Evolutionary conservation across 2,113 vertebrate species (phyloP).

Genomic region (Melanocharis versteri): DNA sequence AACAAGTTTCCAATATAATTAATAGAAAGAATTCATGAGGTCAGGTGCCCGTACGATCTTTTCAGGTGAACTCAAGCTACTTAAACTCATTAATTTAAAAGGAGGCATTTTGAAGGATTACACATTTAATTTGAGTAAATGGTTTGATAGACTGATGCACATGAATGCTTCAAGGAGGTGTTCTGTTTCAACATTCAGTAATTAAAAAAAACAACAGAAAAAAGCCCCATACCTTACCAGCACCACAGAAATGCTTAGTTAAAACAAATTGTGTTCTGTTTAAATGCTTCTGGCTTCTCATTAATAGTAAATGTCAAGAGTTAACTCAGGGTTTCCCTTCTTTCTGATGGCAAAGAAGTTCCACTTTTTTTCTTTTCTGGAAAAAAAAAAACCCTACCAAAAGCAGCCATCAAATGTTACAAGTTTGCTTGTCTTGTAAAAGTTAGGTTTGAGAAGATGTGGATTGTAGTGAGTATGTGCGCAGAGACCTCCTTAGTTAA

Average conservation of each 20-base stretch:
- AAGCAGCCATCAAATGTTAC: neutral
- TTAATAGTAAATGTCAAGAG: conserved; percentile 21
- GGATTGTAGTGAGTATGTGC: neutral
- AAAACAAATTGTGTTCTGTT: conserved; percentile 33
- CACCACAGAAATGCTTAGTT: conserved; percentile 20
- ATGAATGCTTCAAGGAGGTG: conserved; percentile 80
- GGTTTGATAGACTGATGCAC: conserved; percentile 84
- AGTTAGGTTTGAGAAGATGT: neutral
- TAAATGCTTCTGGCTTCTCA: neutral
- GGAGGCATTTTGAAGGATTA: conserved; percentile 86
- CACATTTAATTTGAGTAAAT: conserved; percentile 87
- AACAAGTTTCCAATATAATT: conserved; percentile 73
- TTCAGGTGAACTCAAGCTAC: conserved; percentile 84
- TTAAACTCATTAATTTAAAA: conserved; percentile 87
- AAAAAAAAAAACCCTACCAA: neutral
- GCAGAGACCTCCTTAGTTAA: neutral
- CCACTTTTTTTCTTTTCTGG: neutral
- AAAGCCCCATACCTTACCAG: neutral
- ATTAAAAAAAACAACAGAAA: conserved; percentile 75
- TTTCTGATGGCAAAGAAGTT: neutral
- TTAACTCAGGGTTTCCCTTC: neutral
- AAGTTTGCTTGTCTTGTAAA: neutral
- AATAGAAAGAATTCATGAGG: conserved; percentile 77
- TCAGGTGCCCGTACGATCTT: conserved; percentile 76
- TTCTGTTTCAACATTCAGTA: conserved; percentile 78